These are phyloP conservation scores for Hylia prasina DNA, from an alignment of 2,113 vertebrate genomes.

Conservation along the genomic window DNA sequence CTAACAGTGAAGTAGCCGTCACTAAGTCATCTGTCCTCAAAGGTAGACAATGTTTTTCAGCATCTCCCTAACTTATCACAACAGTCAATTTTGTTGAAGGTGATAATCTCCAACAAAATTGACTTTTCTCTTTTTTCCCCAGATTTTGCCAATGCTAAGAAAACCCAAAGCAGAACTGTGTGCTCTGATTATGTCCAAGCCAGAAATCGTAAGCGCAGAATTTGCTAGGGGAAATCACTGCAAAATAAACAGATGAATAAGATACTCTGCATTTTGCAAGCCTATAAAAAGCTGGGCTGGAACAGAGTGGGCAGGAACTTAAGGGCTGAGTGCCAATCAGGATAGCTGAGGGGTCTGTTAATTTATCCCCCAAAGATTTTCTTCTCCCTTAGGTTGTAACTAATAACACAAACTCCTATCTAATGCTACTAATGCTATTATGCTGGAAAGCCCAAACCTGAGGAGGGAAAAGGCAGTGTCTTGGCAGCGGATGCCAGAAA, in stretches of 20 bases:
- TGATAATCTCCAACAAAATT: too few relatives aligned
- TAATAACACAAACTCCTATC: constrained; percentile 34
- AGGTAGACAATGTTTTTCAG: neutral
- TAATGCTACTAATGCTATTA: constrained; percentile 58
- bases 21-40: neutral
- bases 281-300: constrained; percentile 22
- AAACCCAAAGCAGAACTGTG: neutral
- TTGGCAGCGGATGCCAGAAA: constrained; percentile 21
- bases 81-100: too few relatives aligned
- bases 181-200: constrained; percentile 6
- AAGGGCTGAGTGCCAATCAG: neutral
- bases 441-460: constrained; percentile 36
- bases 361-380: constrained; percentile 31
- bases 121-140: neutral
- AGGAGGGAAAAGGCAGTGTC: neutral
- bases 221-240: neutral
- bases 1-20: neutral
- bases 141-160: neutral
- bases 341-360: constrained; percentile 5
- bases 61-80: neutral
- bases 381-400: constrained; percentile 27
- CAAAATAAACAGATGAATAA: constrained; percentile 42
- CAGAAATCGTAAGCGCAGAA: neutral
- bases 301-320: constrained; percentile 14
- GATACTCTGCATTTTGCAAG: neutral